A percentile compares a stretch with the other conserved stretches of the same genome.
These are phyloP conservation scores for Puffinus mauretanicus DNA, from an alignment of 2,113 vertebrate species.

Conservation along the genomic window DNA sequence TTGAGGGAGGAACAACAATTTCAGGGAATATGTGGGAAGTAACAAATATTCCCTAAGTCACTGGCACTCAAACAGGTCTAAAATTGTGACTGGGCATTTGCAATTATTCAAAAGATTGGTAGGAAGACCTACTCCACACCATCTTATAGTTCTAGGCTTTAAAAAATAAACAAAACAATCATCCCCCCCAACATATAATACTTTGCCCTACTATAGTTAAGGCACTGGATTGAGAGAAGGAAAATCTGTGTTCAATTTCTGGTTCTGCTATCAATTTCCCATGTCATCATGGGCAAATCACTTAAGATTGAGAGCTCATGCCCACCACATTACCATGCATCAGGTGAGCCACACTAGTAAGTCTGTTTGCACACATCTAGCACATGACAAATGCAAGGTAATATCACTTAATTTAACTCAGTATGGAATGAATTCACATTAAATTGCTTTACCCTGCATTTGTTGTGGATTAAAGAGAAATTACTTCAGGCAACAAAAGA, in stretches of 20 bases:
- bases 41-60: conserved; percentile 63
- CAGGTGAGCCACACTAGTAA: background rate
- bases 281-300: background rate
- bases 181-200: background rate
- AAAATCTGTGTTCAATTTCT: conserved; percentile 64
- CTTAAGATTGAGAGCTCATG: background rate
- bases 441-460: background rate
- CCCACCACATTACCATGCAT: background rate
- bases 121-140: conserved; percentile 53
- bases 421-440: background rate
- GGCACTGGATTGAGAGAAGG: conserved; percentile 69
- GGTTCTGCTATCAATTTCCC: conserved; percentile 61
- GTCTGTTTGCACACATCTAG: background rate
- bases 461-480: background rate
- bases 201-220: conserved; percentile 55
- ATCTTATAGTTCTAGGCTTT: conserved; percentile 33
- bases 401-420: background rate
- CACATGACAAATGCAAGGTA: background rate
- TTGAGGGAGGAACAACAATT: conserved; percentile 50
- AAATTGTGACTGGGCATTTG: conserved; percentile 53
- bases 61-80: conserved; percentile 55
- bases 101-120: conserved; percentile 30
- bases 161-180: background rate
- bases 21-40: conserved; percentile 46
- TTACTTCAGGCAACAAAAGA: background rate